Conservation (phyloP, 2,888 invertebrate species). For the Imbricaverruca yamaguchii region DNA sequence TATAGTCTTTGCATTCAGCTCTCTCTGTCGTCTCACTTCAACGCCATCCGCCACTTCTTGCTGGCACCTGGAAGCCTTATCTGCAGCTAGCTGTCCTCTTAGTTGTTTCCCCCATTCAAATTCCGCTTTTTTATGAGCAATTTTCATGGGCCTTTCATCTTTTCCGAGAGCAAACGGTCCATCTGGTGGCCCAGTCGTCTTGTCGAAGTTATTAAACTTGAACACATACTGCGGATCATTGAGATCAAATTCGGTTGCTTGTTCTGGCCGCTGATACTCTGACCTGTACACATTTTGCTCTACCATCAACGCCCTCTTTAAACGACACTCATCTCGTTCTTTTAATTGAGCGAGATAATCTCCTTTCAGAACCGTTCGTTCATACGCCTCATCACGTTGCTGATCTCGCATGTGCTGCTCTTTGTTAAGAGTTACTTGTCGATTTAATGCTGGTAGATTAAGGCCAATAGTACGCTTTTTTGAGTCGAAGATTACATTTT, state of each 20-base stretch:
- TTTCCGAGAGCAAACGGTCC: not conserved
- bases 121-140: not conserved
- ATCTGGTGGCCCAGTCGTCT: not conserved
- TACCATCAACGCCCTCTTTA: not conserved
- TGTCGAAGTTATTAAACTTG: not conserved
- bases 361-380: not conserved
- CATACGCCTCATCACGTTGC: slow-evolving; percentile 4
- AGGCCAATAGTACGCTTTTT: not conserved
- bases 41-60: not conserved
- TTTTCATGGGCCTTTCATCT: slow-evolving; percentile 9
- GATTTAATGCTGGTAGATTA: not conserved
- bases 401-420: not conserved
- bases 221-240: not conserved
- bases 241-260: not conserved
- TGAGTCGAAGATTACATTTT: not conserved
- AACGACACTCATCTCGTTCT: slow-evolving; percentile 6
- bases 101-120: slow-evolving; percentile 7
- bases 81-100: not conserved
- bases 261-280: not conserved
- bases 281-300: not conserved
- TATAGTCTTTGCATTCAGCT: not conserved
- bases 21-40: not conserved
- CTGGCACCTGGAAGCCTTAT: not conserved
- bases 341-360: not conserved
- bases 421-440: not conserved